Evolutionary conservation across 2,797 vertebrate genomes (phyloP), one percentile per base, ranked within the genome.

Genomic region (Danio choprae): DNA sequence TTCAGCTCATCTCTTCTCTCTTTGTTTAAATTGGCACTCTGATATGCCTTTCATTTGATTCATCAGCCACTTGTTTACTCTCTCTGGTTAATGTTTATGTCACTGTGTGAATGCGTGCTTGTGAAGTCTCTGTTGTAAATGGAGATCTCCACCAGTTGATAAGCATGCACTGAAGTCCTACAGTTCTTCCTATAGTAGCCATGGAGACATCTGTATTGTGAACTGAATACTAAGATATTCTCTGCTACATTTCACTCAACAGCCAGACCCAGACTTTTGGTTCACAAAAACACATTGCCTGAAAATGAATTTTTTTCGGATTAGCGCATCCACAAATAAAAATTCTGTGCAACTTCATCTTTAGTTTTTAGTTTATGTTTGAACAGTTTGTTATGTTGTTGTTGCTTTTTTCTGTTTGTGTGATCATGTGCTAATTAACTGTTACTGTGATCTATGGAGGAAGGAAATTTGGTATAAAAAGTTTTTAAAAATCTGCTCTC

Each of bases 181-280:
- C 77, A 80, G 55, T 71, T 74, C 51, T 85, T 63, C 50, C 65
- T 51, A 62, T 76, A 44, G 81, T 83, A 85, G 81, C 79, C 81
- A 85, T 85, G 81, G 81, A 72, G 81, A 85, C 83, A 73, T 77
- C 79, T 59, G 67, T 72, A 40, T 62, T 84, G 79, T 77, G 74
- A 83, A 43, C 22, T 75, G 81, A 81, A 84, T 84, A 55, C 65
- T 68, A 83, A 82, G 68, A 77, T 79, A 56, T 51, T 41, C 62
- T 67, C 70, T 69, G 43, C 11, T 29, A 36, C 48, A 56, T 22
- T 74, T 46, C 18, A 38, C 69, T 63, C 59, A 56, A 81, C 29
- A 50, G 51, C 43, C 81, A 71, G 46, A 53, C 43, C 46, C 63
- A 71, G 18, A 59, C 71, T 12, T 68, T 51, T 85, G 68, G 76